These are phyloP conservation scores for Teleogryllus occipitalis DNA, from an alignment of 1,140 invertebrate genomes.

Conservation along the genomic window DNA sequence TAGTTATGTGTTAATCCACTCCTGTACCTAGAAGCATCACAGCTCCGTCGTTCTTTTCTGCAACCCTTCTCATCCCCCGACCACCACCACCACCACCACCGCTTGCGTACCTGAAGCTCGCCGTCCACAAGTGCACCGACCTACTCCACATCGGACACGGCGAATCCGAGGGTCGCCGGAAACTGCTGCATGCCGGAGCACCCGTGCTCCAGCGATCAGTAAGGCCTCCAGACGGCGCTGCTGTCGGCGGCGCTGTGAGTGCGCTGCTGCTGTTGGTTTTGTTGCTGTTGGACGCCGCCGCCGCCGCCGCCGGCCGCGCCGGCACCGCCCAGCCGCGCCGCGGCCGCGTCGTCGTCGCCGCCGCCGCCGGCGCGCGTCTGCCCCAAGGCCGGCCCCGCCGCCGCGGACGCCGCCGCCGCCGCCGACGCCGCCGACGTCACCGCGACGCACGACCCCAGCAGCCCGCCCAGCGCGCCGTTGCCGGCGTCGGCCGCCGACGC, in stretches of 20 bases:
- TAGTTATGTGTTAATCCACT: no score
- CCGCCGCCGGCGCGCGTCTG: neutral
- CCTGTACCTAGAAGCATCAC: no score
- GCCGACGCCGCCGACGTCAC: conserved; percentile 10
- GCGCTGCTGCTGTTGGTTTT: conserved; percentile 12
- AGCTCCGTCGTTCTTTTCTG: no score
- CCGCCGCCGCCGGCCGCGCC: neutral
- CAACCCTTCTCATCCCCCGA: no score
- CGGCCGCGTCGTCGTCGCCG: neutral
- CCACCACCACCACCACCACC: no score
- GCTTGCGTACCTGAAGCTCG: no score
- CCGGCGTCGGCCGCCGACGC: neutral
- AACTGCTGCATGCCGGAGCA: neutral
- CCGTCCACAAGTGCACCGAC: no score
- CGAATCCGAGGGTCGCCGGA: neutral
- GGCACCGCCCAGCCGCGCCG: neutral
- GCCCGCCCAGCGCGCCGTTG: neutral
- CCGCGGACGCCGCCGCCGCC: neutral
- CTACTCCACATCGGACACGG: neutral
- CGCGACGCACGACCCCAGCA: conserved; percentile 11
- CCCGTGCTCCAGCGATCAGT: conserved; percentile 4
- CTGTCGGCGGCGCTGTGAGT: conserved; percentile 17
- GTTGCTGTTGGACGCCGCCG: neutral
- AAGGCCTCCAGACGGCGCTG: conserved; percentile 16
- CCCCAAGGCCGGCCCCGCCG: neutral